These are phyloP conservation scores for Notarius lentiginosus DNA, from an alignment of 2,113 vertebrate genomes.

Conservation along the genomic window DNA sequence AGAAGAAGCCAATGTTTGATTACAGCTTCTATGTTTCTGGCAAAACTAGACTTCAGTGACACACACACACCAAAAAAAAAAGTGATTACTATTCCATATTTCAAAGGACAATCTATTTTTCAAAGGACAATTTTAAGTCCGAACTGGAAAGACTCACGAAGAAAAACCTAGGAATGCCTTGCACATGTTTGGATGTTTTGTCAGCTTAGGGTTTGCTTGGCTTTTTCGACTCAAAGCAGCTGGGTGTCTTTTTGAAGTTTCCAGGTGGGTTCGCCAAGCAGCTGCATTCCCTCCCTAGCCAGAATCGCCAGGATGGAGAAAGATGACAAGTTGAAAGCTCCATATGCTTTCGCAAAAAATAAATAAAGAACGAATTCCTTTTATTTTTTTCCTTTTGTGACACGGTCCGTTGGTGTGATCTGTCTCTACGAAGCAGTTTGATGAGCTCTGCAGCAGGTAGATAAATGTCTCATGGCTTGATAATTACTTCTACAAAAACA, in stretches of 20 bases:
- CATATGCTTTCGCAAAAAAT: constrained; percentile 53
- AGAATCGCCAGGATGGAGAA: constrained; percentile 55
- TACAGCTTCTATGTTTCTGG: not conserved
- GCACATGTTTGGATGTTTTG: constrained; percentile 20
- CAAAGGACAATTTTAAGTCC: not conserved
- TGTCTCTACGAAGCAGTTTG: constrained; percentile 54
- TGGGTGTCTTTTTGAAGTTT: constrained; percentile 69
- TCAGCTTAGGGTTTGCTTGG: constrained; percentile 31
- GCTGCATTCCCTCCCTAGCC: constrained; percentile 60
- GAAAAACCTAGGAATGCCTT: constrained; percentile 7
- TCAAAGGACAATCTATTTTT: not conserved
- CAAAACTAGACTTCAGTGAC: not conserved
- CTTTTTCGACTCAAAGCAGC: constrained; percentile 31
- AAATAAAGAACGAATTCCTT: not conserved
- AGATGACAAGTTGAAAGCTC: constrained; percentile 67
- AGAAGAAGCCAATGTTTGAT: not conserved
- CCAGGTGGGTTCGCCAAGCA: constrained; percentile 64
- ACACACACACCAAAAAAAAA: not conserved
- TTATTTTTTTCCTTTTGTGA: constrained; percentile 20
- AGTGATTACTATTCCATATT: not conserved
- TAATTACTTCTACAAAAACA: constrained; percentile 59
- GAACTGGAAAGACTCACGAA: not conserved
- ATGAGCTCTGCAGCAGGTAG: constrained; percentile 76
- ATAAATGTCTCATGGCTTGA: constrained; percentile 74
- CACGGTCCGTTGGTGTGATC: constrained; percentile 6